These are phyloP conservation scores for Xestia ashworthii DNA, from an alignment of 2,888 invertebrate species.

Conservation along the genomic window DNA sequence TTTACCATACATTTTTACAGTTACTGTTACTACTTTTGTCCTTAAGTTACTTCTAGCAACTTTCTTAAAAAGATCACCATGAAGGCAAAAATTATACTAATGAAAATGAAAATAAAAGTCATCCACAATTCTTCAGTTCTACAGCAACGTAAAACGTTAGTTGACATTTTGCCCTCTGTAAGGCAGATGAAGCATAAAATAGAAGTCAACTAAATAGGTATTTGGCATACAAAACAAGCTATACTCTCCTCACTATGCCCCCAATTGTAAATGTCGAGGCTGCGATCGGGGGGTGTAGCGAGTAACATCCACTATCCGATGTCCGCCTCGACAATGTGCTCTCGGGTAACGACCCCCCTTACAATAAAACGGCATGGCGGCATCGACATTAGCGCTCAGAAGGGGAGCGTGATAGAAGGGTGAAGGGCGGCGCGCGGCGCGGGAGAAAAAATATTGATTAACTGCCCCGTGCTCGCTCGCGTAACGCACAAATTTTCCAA, in stretches of 20 bases:
- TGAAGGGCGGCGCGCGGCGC: conserved; percentile 35
- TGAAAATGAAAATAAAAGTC: not conserved
- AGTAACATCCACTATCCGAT: conserved; percentile 25
- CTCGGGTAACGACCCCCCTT: conserved; percentile 48
- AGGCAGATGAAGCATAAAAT: not conserved
- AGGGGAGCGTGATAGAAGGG: conserved; percentile 59
- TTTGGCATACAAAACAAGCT: conserved; percentile 17
- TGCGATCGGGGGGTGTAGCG: not conserved
- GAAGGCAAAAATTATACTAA: not conserved
- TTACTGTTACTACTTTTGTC: not conserved
- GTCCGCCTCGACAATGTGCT: conserved; percentile 49
- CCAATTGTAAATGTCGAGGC: conserved; percentile 19
- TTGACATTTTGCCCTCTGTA: not conserved
- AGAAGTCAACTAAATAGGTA: not conserved
- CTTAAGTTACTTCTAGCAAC: not conserved
- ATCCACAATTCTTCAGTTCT: conserved; percentile 10
- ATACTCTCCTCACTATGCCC: not conserved
- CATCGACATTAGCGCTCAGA: conserved; percentile 38
- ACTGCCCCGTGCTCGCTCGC: conserved; percentile 38
- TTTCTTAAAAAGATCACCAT: not conserved
- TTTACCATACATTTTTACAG: not conserved
- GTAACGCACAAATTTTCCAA: conserved; percentile 16
- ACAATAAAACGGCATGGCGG: conserved; percentile 53
- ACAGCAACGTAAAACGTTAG: not conserved
- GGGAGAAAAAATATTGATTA: conserved; percentile 57